Percentiles rank a stretch among this genome's conserved stretches.
Evolutionary conservation across 37 sponge, comb jelly and placozoan species (phyloP).

Genomic region (Chondrilla cf. caribensis): DNA sequence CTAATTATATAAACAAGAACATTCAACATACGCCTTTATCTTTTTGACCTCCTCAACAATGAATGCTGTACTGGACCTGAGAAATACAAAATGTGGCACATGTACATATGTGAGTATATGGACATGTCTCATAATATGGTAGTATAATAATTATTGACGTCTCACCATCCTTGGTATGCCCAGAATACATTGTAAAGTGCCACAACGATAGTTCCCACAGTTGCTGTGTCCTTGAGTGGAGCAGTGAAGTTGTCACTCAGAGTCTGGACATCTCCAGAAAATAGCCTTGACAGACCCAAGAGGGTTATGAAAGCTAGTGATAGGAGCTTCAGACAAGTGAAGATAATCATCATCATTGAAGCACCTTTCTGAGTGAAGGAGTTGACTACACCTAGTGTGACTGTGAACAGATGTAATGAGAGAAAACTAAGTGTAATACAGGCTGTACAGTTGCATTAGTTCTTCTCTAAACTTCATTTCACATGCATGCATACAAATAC

Average conservation of each 20-base stretch:
- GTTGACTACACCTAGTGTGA: conserved; percentile 36
- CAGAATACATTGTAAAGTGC: conserved; percentile 69
- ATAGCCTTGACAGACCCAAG: conserved; percentile 25
- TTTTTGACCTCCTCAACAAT: conserved; percentile 15
- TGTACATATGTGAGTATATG: too few species aligned
- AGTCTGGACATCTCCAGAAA: background rate
- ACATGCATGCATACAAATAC: too few species aligned
- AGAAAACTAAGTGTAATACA: too few species aligned
- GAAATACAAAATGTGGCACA: too few species aligned
- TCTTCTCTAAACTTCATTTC: too few species aligned
- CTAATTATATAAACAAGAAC: too few species aligned
- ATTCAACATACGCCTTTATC: background rate
- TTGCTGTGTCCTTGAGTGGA: background rate
- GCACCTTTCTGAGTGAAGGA: conserved; percentile 31
- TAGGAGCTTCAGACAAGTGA: conserved; percentile 44
- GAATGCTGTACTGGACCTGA: background rate
- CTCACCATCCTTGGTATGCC: conserved; percentile 87
- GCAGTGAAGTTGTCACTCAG: background rate
- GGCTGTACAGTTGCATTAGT: too few species aligned
- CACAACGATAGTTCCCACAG: background rate
- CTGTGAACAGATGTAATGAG: too few species aligned
- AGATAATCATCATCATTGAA: conserved; percentile 22
- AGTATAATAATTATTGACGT: too few species aligned
- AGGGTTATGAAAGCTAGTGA: conserved; percentile 47
- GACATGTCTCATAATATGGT: too few species aligned